Evolutionary conservation across 2,113 vertebrate species (phyloP), one percentile per base, ranked within the genome.

Genomic region (Otis tarda): DNA sequence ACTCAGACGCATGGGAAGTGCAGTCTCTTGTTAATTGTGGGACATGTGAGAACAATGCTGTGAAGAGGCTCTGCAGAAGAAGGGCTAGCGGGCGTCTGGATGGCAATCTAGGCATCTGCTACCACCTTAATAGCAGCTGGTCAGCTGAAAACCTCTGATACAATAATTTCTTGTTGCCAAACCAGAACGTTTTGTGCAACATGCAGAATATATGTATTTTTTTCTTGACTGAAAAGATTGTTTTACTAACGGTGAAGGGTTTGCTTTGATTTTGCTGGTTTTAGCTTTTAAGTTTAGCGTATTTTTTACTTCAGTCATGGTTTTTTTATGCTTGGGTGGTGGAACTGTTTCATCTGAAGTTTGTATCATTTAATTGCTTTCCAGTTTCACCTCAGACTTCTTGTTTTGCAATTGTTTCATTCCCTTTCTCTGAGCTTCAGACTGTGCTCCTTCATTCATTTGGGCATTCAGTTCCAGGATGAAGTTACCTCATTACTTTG

Each of bases 1-100:
- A 41, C 28, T 68, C 17, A 12, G 21, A 52, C 0, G 0, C 0
- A 0, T 74, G 55, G 70, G 41, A 91, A 83, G 37, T 80, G 45
- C 41, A 83, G 9, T 7, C 22, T 80, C 17, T 35, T 77, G 41
- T 55, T 71, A 53, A 71, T 56, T 68, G 15, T 49, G 30, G 33
- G 14, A 33, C 2, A 1, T 52, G 37, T 43, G 50, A 33, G 50
- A 77, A 12, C 17, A 50, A 12, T 9, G 30, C 33, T 53, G 13
- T 37, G 41, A 85, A 63, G 21, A 61, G 11, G n/a, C 16, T 83
- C 77, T 77, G n/a, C 67, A 85, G 74, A 80, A 25, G 25, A 47
- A 64, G 39, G 30, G 35, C 14, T 49, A 8, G 5, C 68, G 78
- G 22, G 19, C 9, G 8, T 82, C 77, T 89, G 70, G 55, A 28